A percentile compares a stretch with the other conserved stretches of the same genome.
These are phyloP conservation scores for Sussaba pulchella DNA, from an alignment of 2,888 invertebrate genomes.

Conservation along the genomic window DNA sequence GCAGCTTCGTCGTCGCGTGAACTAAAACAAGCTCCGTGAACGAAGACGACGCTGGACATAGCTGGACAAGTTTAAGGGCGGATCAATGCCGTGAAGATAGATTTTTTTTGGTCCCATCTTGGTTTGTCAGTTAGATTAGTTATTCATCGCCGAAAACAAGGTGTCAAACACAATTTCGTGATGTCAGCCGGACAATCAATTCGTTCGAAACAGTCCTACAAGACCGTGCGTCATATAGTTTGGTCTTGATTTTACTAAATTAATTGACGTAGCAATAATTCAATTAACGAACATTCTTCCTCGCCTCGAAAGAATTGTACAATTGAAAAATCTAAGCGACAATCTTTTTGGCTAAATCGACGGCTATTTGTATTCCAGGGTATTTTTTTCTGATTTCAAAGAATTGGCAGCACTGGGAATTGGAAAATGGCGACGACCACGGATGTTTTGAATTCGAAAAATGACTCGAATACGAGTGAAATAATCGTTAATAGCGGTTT, in stretches of 20 bases:
- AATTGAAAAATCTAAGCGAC: neutral
- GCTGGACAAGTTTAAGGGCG: too few species aligned
- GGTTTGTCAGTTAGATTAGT: too few species aligned
- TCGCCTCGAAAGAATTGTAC: neutral
- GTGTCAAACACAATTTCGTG: neutral
- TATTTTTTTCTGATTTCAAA: neutral
- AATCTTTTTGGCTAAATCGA: neutral
- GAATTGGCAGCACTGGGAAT: neutral
- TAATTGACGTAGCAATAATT: neutral
- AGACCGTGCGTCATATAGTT: too few species aligned
- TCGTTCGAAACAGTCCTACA: neutral
- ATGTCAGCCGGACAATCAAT: neutral
- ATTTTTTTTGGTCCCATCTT: too few species aligned
- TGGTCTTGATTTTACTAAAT: neutral
- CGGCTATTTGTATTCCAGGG: neutral
- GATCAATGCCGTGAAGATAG: too few species aligned
- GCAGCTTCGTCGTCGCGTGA: too few species aligned
- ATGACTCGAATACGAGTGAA: constrained; percentile 56
- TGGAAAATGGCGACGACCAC: constrained; percentile 67
- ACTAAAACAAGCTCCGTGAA: too few species aligned
- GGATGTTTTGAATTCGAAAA: constrained; percentile 64
- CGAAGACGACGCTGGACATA: too few species aligned
- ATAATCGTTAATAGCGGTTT: constrained; percentile 59
- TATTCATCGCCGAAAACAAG: neutral
- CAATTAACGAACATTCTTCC: neutral